Percentiles rank a stretch among this genome's conserved stretches.
These are phyloP conservation scores for Drosophila colorata DNA, from an alignment of 2,888 invertebrate genomes.

Conservation along the genomic window DNA sequence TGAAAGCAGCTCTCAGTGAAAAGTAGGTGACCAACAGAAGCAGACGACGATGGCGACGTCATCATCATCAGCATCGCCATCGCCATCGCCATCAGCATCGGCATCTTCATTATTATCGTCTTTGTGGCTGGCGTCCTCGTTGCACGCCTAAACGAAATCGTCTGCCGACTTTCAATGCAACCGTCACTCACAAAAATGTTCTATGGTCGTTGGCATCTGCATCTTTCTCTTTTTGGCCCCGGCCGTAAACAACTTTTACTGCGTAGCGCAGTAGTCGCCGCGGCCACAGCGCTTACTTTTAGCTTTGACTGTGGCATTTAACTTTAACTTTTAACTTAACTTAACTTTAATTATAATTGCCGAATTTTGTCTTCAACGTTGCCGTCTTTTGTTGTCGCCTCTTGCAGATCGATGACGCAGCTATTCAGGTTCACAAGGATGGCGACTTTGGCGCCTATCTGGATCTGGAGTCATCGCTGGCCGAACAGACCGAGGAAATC, in stretches of 20 bases:
- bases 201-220: constrained; percentile 61
- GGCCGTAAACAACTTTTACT: constrained; percentile 79
- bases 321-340: constrained; percentile 53
- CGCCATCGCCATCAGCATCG: constrained; percentile 22
- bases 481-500: constrained; percentile 98
- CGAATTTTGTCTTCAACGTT: constrained; percentile 23
- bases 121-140: constrained; percentile 52
- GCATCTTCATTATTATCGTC: constrained; percentile 13
- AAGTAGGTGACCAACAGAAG: constrained; percentile 74
- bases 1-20: constrained; percentile 59
- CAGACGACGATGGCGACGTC: constrained; percentile 25
- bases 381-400: constrained; percentile 4
- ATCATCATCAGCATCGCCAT: constrained; percentile 19
- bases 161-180: constrained; percentile 72
- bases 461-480: constrained; percentile 97
- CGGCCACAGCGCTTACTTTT: constrained; percentile 58
- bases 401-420: constrained; percentile 96
- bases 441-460: constrained; percentile 98
- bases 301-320: constrained; percentile 54
- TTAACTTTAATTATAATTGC: constrained; percentile 69
- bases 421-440: constrained; percentile 98
- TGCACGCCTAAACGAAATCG: constrained; percentile 68
- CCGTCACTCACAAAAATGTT: constrained; percentile 67
- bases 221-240: constrained; percentile 64
- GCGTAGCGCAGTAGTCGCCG: constrained; percentile 55